A percentile compares a stretch with the other conserved stretches of the same genome.
phyloP scores from a whole-genome alignment of 2,797 vertebrate species.

The Anabacerthia variegaticeps region DNA sequence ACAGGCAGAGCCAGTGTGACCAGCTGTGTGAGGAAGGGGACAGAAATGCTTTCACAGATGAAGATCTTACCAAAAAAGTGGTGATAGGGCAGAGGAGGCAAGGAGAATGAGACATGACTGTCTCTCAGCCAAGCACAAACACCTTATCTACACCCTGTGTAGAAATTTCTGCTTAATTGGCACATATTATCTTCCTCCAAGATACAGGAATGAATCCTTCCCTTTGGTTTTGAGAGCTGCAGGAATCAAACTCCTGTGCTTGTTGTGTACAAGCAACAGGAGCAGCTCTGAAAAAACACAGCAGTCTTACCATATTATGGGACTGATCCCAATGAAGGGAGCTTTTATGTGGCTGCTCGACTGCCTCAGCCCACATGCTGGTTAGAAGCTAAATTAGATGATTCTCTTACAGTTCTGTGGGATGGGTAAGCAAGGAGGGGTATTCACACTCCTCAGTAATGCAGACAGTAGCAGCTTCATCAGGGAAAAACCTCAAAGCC shows the following conservation, averaged over 20 bases:
- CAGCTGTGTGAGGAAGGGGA: neutral
- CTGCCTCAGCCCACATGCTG: neutral
- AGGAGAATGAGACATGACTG: neutral
- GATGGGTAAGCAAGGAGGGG: neutral
- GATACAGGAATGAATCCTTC: neutral
- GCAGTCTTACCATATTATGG: neutral
- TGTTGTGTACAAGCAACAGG: neutral
- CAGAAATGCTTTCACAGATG: neutral
- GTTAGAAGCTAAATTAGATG: neutral
- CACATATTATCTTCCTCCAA: neutral
- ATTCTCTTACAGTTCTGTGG: neutral
- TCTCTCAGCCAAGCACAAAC: neutral
- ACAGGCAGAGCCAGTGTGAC: neutral
- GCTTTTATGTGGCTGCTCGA: neutral
- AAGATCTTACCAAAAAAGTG: neutral
- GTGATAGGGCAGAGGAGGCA: neutral
- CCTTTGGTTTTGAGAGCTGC: neutral
- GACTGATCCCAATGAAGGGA: neutral
- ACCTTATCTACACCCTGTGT: neutral
- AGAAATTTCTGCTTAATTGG: neutral
- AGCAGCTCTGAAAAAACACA: neutral
- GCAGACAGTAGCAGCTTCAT: neutral
- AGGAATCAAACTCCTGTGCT: neutral
- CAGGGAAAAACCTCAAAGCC: neutral
- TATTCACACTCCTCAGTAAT: neutral